These are phyloP conservation scores for Mythimna loreyi DNA, from an alignment of 2,888 invertebrate genomes.

Conservation along the genomic window DNA sequence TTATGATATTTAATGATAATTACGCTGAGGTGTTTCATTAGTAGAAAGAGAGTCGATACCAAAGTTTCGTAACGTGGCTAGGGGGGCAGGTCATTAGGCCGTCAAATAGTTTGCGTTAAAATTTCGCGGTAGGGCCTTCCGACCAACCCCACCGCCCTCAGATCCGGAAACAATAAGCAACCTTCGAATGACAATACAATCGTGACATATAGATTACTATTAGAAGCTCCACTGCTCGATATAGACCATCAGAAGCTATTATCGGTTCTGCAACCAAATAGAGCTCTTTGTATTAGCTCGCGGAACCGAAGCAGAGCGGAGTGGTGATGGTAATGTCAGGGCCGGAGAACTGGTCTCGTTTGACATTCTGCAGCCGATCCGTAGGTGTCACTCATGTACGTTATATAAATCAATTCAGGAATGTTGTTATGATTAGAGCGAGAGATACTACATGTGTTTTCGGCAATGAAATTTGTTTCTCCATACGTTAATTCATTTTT, in stretches of 20 bases:
- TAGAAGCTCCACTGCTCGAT: slow-evolving; percentile 1
- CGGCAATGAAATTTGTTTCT: neutral
- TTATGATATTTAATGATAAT: no score
- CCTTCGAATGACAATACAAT: slow-evolving; percentile 9
- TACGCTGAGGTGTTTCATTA: no score
- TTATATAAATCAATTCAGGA: slow-evolving; percentile 67
- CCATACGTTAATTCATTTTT: neutral
- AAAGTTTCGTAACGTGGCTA: no score
- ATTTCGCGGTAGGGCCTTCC: no score
- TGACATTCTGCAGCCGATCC: slow-evolving; percentile 74
- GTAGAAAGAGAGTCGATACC: no score
- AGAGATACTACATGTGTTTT: slow-evolving; percentile 13
- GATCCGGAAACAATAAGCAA: neutral
- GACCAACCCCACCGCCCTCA: no score
- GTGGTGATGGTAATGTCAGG: slow-evolving; percentile 77
- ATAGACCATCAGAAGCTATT: slow-evolving; percentile 22
- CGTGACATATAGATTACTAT: slow-evolving; percentile 30
- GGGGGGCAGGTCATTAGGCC: no score
- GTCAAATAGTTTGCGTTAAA: no score
- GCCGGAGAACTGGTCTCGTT: slow-evolving; percentile 75
- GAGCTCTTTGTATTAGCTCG: slow-evolving; percentile 67
- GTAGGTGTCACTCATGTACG: slow-evolving; percentile 70
- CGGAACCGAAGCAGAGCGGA: slow-evolving; percentile 68
- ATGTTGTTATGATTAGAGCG: slow-evolving; percentile 70
- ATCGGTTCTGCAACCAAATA: slow-evolving; percentile 41